Base-by-base conservation (phyloP, 2,113 vertebrate species). In the Clarias gariepinus region DNA sequence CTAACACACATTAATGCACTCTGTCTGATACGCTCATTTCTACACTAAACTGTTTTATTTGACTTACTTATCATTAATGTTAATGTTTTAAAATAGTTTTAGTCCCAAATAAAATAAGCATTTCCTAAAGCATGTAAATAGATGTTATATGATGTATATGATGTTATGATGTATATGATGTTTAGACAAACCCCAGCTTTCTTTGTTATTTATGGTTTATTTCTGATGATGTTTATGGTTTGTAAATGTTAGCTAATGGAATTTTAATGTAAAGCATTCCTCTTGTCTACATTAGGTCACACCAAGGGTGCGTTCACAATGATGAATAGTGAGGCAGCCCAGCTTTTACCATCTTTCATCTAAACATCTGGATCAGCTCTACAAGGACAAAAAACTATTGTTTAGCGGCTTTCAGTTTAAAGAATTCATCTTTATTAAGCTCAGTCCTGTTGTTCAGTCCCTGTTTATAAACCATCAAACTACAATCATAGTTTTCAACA, bases 251-350 rank as follows among this genome's bases (percentile, higher is more conserved):
- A 18, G 30, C 2, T 69, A 18, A 30, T 23, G 33, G 33, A 73
- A 76, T 76, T n/a, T 47, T 52, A 77, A 28, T 16, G 52, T 77
- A 28, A 77, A 28, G 4, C 25, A 28, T 77, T 52, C 28, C 28
- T 57, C 76, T 30, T 77, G 64, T 83, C 47, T 84, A 25, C 41
- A 53, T 33, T 60, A 89, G 89, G 84, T 89, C 80, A 85, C 89
- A 41, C 89, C 89, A n/a, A 81, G 80, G 74, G 71, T 68, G 53
- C 85, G 69, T 47, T 57, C 73, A 23, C 73, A 84, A 36, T 89
- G 81, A 47, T 47, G 41, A 47, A 6, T 7, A 41, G 41, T 41
- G 41, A 41, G 41, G 41, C 77, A 80, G 80, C 77, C 11, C 76
- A 58, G 76, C 76, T 57, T 58, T 18, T 28, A 0, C 60, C 41